Conservation (phyloP, 2,888 invertebrate genomes). For the Sylvicola cinctus region DNA sequence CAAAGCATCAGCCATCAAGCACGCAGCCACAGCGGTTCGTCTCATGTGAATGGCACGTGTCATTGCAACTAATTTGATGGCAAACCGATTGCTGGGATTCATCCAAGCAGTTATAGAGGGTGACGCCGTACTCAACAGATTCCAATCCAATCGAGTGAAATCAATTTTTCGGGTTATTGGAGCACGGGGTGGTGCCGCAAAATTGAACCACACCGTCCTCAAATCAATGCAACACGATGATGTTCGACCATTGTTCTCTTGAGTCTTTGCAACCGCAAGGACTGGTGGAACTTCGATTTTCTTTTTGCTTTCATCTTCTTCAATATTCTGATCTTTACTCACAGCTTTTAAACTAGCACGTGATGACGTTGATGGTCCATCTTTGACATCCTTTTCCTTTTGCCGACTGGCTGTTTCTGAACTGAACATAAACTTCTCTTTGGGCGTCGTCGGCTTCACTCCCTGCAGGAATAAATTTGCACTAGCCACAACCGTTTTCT, state of each 20-base stretch:
- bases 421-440: slow-evolving; percentile 23
- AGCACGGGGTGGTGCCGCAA: slow-evolving; percentile 88
- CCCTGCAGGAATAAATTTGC: too few relatives aligned
- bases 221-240: slow-evolving; percentile 77
- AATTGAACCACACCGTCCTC: slow-evolving; percentile 89
- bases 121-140: slow-evolving; percentile 82
- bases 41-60: slow-evolving; percentile 58
- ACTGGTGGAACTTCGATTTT: slow-evolving; percentile 10
- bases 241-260: slow-evolving; percentile 43
- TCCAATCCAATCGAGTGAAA: slow-evolving; percentile 90
- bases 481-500: too few relatives aligned
- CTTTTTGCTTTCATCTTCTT: slow-evolving; percentile 24
- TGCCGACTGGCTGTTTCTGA: background rate
- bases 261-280: slow-evolving; percentile 2
- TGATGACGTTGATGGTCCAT: slow-evolving; percentile 1
- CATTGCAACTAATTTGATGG: slow-evolving; percentile 63
- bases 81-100: slow-evolving; percentile 83
- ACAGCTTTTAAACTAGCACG: slow-evolving; percentile 3
- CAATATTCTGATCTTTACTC: slow-evolving; percentile 15
- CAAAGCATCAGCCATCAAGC: slow-evolving; percentile 84
- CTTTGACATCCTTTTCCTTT: background rate
- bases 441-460: slow-evolving; percentile 31
- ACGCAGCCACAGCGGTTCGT: slow-evolving; percentile 74
- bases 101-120: slow-evolving; percentile 97
- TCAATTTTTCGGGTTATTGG: slow-evolving; percentile 89